Percentiles rank a stretch among this genome's conserved stretches.
These are phyloP conservation scores for Thera britannica DNA, from an alignment of 2,888 invertebrate species.

Conservation along the genomic window DNA sequence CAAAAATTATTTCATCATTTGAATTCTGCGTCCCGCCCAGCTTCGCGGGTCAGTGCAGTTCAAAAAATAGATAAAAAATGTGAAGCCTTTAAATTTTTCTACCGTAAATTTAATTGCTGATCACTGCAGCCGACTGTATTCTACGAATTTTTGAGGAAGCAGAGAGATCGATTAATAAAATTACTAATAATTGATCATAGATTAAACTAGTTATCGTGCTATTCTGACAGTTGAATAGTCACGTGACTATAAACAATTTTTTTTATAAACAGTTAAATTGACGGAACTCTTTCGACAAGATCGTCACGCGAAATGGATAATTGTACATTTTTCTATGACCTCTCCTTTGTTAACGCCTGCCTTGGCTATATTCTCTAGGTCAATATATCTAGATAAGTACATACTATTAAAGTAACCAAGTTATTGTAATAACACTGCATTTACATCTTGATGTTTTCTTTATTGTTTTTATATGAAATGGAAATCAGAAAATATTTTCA, in stretches of 20 bases:
- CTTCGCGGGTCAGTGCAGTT: too few species aligned
- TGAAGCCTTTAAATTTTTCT: too few species aligned
- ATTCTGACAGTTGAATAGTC: slow-evolving; percentile 17
- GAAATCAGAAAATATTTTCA: too few species aligned
- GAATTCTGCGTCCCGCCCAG: too few species aligned
- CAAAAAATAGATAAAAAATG: too few species aligned
- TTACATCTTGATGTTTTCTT: not conserved
- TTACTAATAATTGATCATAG: not conserved
- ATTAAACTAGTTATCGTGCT: not conserved
- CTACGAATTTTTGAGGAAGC: not conserved
- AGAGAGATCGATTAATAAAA: not conserved
- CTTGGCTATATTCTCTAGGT: slow-evolving; percentile 23
- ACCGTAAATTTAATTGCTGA: too few species aligned
- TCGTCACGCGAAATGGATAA: slow-evolving; percentile 24
- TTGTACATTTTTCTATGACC: slow-evolving; percentile 18
- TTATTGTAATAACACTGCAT: not conserved
- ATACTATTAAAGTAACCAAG: too few species aligned
- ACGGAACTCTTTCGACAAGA: slow-evolving; percentile 21
- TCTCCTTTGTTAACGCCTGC: slow-evolving; percentile 20
- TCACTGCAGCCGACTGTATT: too few species aligned
- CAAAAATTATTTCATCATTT: too few species aligned
- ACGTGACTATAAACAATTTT: slow-evolving; percentile 11
- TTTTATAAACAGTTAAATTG: not conserved
- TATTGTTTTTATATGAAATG: too few species aligned
- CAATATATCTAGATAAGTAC: not conserved